A percentile compares a stretch with the other conserved stretches of the same genome.
Evolutionary conservation across 1,140 invertebrate species (phyloP).

Genomic region (Zaprionus ornatus): DNA sequence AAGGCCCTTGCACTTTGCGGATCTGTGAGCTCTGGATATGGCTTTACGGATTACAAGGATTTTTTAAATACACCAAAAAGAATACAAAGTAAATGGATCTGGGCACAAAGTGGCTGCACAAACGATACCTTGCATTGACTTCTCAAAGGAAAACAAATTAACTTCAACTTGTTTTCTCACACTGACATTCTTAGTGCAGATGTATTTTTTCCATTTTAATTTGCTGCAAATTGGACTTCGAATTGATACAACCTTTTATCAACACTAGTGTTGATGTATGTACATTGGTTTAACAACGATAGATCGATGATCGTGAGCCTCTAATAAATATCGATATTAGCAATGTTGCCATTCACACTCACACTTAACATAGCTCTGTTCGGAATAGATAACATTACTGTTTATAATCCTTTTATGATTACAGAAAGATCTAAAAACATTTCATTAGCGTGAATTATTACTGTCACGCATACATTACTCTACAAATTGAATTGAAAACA

Average conservation of each 20-base stretch:
- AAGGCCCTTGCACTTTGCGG: constrained; percentile 23
- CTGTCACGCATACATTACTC: too few relatives aligned
- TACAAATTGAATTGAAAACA: too few relatives aligned
- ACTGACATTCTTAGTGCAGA: constrained; percentile 19
- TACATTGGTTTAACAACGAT: background rate
- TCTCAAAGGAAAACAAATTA: constrained; percentile 33
- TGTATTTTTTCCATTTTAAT: constrained; percentile 29
- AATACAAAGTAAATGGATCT: constrained; percentile 9
- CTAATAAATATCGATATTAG: too few relatives aligned
- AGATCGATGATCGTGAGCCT: background rate
- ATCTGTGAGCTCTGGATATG: background rate
- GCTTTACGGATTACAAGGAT: constrained; percentile 6
- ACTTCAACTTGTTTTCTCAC: constrained; percentile 18
- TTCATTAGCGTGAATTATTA: too few relatives aligned
- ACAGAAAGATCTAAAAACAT: too few relatives aligned
- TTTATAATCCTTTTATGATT: too few relatives aligned
- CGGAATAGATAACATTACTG: too few relatives aligned
- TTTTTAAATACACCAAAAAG: background rate
- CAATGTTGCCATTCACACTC: too few relatives aligned
- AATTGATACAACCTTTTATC: too few relatives aligned
- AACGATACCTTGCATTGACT: constrained; percentile 12
- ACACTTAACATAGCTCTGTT: too few relatives aligned
- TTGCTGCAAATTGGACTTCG: background rate
- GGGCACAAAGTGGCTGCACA: constrained; percentile 4
- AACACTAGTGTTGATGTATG: background rate